Evolutionary conservation across 2,888 invertebrate species (phyloP), one percentile per base, ranked within the genome.

Genomic region (Bembecia ichneumoniformis): DNA sequence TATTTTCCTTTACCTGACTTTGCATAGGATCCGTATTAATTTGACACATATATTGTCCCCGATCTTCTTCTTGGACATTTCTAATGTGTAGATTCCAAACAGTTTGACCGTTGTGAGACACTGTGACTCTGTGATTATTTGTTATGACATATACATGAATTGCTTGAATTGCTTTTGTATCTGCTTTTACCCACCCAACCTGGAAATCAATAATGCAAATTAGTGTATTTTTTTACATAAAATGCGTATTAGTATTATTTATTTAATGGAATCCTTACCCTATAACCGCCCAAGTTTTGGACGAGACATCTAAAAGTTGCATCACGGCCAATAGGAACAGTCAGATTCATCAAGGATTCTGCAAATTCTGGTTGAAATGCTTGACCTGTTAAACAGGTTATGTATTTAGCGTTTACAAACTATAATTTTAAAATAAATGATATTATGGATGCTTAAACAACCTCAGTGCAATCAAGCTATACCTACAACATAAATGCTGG

Each of bases 21-120:
- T 94, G 94, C 96, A 96, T 96, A 0, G 96, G 97, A 81, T 96
- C 95, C 15, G 96, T 96, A 87, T 97, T 97, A 68, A 97, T 92
- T 86, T 97, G 96, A 80, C 96, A 97, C 96, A 96, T 96, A 83
- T 96, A 97, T 62, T 93, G 91, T 34, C 97, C 97, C 47, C 92
- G 90, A 78, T 97, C 97, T 69, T 96, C 95, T 71, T 94, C 94
- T 66, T 94, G 93, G 2, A 94, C 93, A 62, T 93, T 92, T 67
- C 92, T 93, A 71, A 97, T 95, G 78, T 95, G 95, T 55, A 97
- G 89, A 82, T 95, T 95, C 97, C 97, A 97, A 65, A 93, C 94
- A 56, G 92, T 90, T 77, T 94, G 93, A 68, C 96, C 96, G 68
- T 91, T 92, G 76, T 95, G 96, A 35, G 94, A 93, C 51, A 96